Evolutionary conservation across 2,797 vertebrate genomes (phyloP).

Genomic region (Taeniopygia guttata): DNA sequence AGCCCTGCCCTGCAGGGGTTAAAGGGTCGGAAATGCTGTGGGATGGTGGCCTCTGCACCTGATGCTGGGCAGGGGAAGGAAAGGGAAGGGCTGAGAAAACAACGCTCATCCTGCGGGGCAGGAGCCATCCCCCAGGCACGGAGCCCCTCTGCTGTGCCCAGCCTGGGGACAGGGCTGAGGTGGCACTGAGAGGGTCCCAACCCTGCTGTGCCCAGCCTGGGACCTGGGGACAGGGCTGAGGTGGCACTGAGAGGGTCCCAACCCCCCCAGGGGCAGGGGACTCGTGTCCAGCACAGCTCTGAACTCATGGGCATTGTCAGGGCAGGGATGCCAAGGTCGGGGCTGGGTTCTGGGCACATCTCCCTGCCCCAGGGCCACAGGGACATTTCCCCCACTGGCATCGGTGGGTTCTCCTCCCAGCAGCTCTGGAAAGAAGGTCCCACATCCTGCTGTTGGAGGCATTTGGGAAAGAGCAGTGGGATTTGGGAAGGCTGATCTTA

Average conservation of each 20-base stretch:
- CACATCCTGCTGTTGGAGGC: neutral
- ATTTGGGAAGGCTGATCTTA: neutral
- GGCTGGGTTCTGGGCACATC: fast-evolving
- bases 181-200: too few species aligned
- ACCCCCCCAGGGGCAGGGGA: fast-evolving
- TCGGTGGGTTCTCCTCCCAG: neutral
- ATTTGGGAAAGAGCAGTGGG: neutral
- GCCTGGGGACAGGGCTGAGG: too few species aligned
- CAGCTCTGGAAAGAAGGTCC: neutral
- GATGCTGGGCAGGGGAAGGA: slow-evolving; percentile 59
- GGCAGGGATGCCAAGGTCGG: neutral
- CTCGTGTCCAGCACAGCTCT: neutral
- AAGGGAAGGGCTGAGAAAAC: slow-evolving; percentile 67
- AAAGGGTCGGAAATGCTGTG: slow-evolving; percentile 55
- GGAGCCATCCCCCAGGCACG: too few species aligned
- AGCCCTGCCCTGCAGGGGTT: slow-evolving; percentile 37
- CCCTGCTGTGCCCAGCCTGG: neutral
- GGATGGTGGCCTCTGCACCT: slow-evolving; percentile 65
- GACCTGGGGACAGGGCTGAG: neutral
- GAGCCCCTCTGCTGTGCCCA: too few species aligned
- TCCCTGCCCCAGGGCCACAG: fast-evolving
- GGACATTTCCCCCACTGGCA: neutral
- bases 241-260: neutral
- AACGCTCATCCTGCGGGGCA: slow-evolving; percentile 60
- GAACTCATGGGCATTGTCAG: fast-evolving